A percentile compares a stretch with the other conserved stretches of the same genome.
These are phyloP conservation scores for Toxonevra muliebris DNA, from an alignment of 2,888 invertebrate genomes.

Conservation along the genomic window DNA sequence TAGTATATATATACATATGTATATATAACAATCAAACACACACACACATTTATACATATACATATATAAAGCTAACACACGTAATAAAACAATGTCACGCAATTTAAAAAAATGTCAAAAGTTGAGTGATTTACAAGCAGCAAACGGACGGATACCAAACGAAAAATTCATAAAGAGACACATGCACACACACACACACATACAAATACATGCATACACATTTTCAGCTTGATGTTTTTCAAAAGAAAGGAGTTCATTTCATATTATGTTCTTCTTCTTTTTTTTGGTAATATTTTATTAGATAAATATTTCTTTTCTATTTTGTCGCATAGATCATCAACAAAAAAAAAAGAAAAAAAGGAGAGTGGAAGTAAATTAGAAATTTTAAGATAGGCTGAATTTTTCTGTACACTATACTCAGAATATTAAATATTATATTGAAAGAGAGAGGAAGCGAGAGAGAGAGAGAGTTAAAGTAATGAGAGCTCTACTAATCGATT, in stretches of 20 bases:
- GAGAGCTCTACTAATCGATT: no score
- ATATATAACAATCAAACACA: not conserved
- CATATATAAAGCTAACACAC: slow-evolving; percentile 22
- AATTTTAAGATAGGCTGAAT: no score
- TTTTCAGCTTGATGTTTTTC: slow-evolving; percentile 11
- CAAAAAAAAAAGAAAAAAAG: not conserved
- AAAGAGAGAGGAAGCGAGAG: no score
- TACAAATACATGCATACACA: not conserved
- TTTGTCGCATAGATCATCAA: slow-evolving; percentile 14
- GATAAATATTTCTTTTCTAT: slow-evolving; percentile 2
- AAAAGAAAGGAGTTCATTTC: slow-evolving; percentile 33
- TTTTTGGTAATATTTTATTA: not conserved
- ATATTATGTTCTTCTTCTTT: slow-evolving; percentile 14
- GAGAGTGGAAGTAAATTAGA: no score
- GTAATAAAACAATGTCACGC: slow-evolving; percentile 65
- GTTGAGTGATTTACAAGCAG: slow-evolving; percentile 64
- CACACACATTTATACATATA: slow-evolving; percentile 10
- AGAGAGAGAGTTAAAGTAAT: no score
- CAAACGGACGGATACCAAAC: slow-evolving; percentile 42
- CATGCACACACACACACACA: slow-evolving; percentile 3
- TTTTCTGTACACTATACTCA: no score
- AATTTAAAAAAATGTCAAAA: slow-evolving; percentile 65
- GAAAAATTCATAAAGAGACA: slow-evolving; percentile 14
- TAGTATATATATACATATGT: not conserved
- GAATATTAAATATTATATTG: no score